A percentile compares a stretch with the other conserved stretches of the same genome.
These are phyloP conservation scores for Sesamia inferens DNA, from an alignment of 2,888 invertebrate genomes.

Conservation along the genomic window DNA sequence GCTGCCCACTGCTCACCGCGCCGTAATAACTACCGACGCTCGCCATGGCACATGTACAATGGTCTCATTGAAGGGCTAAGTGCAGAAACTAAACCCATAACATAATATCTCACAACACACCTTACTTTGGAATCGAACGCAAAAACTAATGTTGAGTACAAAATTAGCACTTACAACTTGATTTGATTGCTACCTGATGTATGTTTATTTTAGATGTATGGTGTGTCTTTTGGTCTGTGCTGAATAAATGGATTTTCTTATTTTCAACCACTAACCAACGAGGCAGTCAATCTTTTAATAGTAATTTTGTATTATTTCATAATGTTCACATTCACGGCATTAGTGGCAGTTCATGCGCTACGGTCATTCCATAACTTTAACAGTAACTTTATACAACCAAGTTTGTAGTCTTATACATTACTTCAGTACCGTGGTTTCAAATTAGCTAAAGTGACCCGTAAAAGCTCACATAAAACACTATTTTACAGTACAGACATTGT, in stretches of 20 bases:
- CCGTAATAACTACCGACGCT: too few relatives aligned
- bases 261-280: background rate
- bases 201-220: too few relatives aligned
- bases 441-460: conserved; percentile 48
- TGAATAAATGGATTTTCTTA: too few relatives aligned
- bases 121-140: background rate
- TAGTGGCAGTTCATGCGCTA: conserved; percentile 13
- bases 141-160: background rate
- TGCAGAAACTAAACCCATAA: background rate
- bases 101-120: background rate
- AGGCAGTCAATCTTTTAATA: background rate
- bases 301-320: background rate
- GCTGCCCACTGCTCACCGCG: too few relatives aligned
- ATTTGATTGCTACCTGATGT: too few relatives aligned
- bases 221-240: too few relatives aligned
- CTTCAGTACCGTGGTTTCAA: conserved; percentile 16
- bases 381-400: background rate
- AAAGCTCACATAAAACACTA: conserved; percentile 40
- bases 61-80: too few relatives aligned
- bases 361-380: conserved; percentile 10
- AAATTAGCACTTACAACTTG: background rate
- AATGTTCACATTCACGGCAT: background rate
- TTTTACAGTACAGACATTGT: conserved; percentile 45
- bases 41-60: too few relatives aligned
- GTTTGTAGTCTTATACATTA: conserved; percentile 9